Evolutionary conservation across 92 coral and sea anemone genomes (phyloP).

Genomic region (Actinostola sp.): DNA sequence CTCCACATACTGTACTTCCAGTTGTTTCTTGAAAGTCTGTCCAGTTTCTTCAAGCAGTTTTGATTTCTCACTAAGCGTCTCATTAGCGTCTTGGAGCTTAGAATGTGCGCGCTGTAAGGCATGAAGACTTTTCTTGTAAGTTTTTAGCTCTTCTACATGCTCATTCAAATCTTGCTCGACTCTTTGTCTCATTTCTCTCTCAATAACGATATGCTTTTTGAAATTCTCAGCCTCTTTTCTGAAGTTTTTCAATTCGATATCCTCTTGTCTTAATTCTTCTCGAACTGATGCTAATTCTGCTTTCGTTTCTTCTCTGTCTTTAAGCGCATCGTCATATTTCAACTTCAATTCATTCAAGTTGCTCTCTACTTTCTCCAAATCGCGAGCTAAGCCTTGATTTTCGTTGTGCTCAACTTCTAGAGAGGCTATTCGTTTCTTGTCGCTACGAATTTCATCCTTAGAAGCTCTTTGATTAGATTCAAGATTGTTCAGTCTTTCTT

Average conservation of each 20-base stretch:
- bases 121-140: slow-evolving; percentile 67
- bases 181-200: slow-evolving; percentile 67
- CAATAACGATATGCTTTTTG: slow-evolving; percentile 80
- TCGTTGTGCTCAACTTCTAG: slow-evolving; percentile 76
- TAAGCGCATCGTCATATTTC: slow-evolving; percentile 77
- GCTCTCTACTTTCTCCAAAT: slow-evolving; percentile 67
- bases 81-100: slow-evolving; percentile 74
- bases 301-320: slow-evolving; percentile 80
- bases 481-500: slow-evolving; percentile 78
- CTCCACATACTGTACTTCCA: slow-evolving; percentile 67
- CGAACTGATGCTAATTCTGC: slow-evolving; percentile 69
- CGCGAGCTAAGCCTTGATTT: slow-evolving; percentile 70
- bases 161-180: slow-evolving; percentile 80
- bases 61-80: slow-evolving; percentile 69
- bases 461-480: slow-evolving; percentile 74
- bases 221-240: slow-evolving; percentile 74
- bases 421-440: slow-evolving; percentile 89
- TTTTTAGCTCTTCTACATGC: slow-evolving; percentile 64
- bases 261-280: slow-evolving; percentile 77
- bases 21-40: slow-evolving; percentile 67
- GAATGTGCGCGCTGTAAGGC: slow-evolving; percentile 68
- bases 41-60: slow-evolving; percentile 65
- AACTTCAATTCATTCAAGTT: slow-evolving; percentile 69
- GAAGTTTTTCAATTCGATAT: slow-evolving; percentile 73
- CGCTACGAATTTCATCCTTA: slow-evolving; percentile 79